phyloP scores from a whole-genome alignment of 1,140 invertebrate species.

The Hycleus cichorii region DNA sequence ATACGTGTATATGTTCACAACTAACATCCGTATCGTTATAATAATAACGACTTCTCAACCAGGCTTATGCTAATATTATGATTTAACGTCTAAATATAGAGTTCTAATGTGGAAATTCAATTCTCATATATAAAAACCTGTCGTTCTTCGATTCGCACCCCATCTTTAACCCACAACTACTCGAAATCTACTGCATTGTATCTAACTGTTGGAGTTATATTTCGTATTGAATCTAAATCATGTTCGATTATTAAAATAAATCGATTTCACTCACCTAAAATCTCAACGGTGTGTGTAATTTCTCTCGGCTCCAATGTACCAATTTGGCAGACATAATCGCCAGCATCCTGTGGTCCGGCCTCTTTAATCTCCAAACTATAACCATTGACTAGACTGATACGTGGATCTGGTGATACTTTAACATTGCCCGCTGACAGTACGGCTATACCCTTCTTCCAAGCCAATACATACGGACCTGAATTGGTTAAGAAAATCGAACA shows the following conservation, averaged over 20 bases:
- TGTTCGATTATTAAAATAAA: too few relatives aligned
- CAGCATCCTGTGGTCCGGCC: conserved; percentile 49
- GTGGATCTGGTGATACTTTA: conserved; percentile 51
- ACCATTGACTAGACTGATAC: conserved; percentile 46
- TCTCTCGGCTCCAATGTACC: conserved; percentile 50
- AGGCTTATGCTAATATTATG: conserved; percentile 11
- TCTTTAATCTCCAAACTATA: conserved; percentile 52
- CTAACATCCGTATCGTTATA: background rate
- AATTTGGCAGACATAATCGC: conserved; percentile 55
- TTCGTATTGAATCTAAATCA: too few relatives aligned
- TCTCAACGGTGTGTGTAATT: conserved; percentile 52
- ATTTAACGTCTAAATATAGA: conserved; percentile 1
- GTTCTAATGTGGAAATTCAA: too few relatives aligned
- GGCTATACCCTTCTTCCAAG: conserved; percentile 52
- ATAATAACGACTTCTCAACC: conserved; percentile 4
- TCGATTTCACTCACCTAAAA: conserved; percentile 46
- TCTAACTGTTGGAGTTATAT: too few relatives aligned
- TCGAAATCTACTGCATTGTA: too few relatives aligned
- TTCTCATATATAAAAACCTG: too few relatives aligned
- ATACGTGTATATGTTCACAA: conserved; percentile 5
- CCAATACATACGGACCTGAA: conserved; percentile 47
- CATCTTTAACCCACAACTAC: too few relatives aligned
- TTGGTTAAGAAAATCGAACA: conserved; percentile 15
- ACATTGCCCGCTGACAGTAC: conserved; percentile 51
- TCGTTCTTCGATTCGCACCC: too few relatives aligned